A percentile compares a stretch with the other conserved stretches of the same genome.
These are phyloP conservation scores for Apeltes quadracus DNA, from an alignment of 2,113 vertebrate species.

Conservation along the genomic window DNA sequence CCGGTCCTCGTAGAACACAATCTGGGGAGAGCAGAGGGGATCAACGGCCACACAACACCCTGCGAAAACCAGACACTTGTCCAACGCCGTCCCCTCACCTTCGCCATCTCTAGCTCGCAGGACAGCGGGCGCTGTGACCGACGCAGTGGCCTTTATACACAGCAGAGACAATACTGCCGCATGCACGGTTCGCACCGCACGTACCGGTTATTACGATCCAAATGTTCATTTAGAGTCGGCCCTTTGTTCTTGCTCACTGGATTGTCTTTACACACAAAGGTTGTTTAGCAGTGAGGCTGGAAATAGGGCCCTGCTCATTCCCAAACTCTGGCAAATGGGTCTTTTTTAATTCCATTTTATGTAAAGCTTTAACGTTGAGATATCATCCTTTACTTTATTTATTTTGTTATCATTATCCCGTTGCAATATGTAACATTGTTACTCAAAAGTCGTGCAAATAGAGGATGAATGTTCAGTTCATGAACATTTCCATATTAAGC, in stretches of 20 bases:
- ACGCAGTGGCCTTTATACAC: constrained; percentile 55
- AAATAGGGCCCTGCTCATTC: constrained; percentile 4
- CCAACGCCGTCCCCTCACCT: constrained; percentile 35
- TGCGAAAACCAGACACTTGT: too few species aligned
- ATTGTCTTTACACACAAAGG: constrained; percentile 49
- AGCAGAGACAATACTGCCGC: constrained; percentile 49
- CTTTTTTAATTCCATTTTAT: background rate
- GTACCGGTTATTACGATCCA: constrained; percentile 55
- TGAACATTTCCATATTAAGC: background rate
- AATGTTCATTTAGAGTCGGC: constrained; percentile 53
- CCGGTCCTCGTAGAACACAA: constrained; percentile 71
- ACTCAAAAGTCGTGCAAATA: background rate
- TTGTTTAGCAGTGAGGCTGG: constrained; percentile 37
- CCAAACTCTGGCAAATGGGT: background rate
- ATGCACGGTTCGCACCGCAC: constrained; percentile 51
- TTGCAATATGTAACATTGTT: background rate
- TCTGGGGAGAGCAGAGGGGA: constrained; percentile 17
- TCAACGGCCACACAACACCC: background rate
- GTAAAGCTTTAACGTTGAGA: background rate
- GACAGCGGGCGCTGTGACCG: constrained; percentile 2
- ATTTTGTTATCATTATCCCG: background rate
- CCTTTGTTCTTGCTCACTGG: constrained; percentile 55
- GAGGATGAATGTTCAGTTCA: background rate
- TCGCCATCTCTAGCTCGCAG: constrained; percentile 48
- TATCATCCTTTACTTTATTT: background rate